phyloP scores from a whole-genome alignment of 2,888 invertebrate species.

The Sarcophaga subvicina region DNA sequence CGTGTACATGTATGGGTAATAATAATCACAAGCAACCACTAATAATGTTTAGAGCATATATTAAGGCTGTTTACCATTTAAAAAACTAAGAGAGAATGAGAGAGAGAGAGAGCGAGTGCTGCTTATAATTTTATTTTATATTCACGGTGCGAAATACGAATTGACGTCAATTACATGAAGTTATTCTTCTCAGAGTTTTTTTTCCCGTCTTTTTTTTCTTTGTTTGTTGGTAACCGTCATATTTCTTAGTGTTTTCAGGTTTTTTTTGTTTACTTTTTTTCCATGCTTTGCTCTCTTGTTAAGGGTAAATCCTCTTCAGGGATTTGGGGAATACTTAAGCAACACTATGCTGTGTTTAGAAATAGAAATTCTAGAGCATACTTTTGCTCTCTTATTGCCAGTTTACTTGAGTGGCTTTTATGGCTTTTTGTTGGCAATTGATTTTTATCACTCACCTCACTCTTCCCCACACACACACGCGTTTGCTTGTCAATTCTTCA shows the following conservation, averaged over 20 bases:
- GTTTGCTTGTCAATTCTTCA: too few relatives aligned
- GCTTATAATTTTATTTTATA: slow-evolving; percentile 64
- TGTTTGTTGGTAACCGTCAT: slow-evolving; percentile 67
- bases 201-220: slow-evolving; percentile 20
- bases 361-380: slow-evolving; percentile 56
- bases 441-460: slow-evolving; percentile 65
- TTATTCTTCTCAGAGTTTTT: slow-evolving; percentile 64
- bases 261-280: too few relatives aligned
- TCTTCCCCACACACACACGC: neutral
- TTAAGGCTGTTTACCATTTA: slow-evolving; percentile 36
- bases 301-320: slow-evolving; percentile 80
- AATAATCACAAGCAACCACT: slow-evolving; percentile 41
- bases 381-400: slow-evolving; percentile 55
- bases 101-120: slow-evolving; percentile 19
- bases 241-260: slow-evolving; percentile 54
- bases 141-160: slow-evolving; percentile 82
- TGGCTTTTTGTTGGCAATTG: slow-evolving; percentile 67
- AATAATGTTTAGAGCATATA: slow-evolving; percentile 66
- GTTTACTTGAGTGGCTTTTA: slow-evolving; percentile 69
- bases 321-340: slow-evolving; percentile 79
- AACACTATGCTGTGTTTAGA: slow-evolving; percentile 34
- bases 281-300: neutral
- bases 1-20: neutral
- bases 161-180: slow-evolving; percentile 82
- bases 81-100: too few relatives aligned